A percentile compares a stretch with the other conserved stretches of the same genome.
These are phyloP conservation scores for Epicampocera succincta DNA, from an alignment of 2,888 invertebrate genomes.

Conservation along the genomic window DNA sequence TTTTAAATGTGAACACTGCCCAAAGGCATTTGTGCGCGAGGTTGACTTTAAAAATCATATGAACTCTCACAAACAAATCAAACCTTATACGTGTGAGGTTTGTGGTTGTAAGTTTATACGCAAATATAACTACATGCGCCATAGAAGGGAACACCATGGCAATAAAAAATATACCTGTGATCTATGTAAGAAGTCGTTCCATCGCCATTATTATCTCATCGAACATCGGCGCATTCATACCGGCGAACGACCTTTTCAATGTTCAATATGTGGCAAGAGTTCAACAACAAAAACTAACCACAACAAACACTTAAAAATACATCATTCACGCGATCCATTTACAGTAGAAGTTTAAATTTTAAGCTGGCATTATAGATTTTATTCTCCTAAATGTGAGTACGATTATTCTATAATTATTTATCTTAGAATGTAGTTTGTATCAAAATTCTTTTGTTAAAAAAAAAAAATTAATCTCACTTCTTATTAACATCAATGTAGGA, in stretches of 20 bases:
- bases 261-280: slow-evolving; percentile 94
- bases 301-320: slow-evolving; percentile 94
- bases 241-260: slow-evolving; percentile 89
- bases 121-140: slow-evolving; percentile 93
- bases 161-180: slow-evolving; percentile 90
- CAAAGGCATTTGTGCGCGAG: slow-evolving; percentile 91
- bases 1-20: slow-evolving; percentile 91
- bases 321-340: slow-evolving; percentile 93
- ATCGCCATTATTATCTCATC: slow-evolving; percentile 92
- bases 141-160: slow-evolving; percentile 91
- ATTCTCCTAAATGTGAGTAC: slow-evolving; percentile 40
- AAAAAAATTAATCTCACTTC: slow-evolving; percentile 41
- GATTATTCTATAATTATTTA: slow-evolving; percentile 21
- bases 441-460: slow-evolving; percentile 18
- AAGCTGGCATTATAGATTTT: slow-evolving; percentile 14
- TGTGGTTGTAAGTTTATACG: slow-evolving; percentile 94
- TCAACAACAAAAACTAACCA: slow-evolving; percentile 95
- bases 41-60: slow-evolving; percentile 91
- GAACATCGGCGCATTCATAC: slow-evolving; percentile 94
- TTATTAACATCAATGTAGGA: slow-evolving; percentile 50
- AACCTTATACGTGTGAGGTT: slow-evolving; percentile 92
- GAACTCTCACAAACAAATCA: slow-evolving; percentile 91
- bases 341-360: slow-evolving; percentile 86
- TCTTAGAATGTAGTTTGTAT: slow-evolving; percentile 37
- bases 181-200: slow-evolving; percentile 90